Conservation (phyloP, 1,140 invertebrate genomes). For the Anastatus disparis region DNA sequence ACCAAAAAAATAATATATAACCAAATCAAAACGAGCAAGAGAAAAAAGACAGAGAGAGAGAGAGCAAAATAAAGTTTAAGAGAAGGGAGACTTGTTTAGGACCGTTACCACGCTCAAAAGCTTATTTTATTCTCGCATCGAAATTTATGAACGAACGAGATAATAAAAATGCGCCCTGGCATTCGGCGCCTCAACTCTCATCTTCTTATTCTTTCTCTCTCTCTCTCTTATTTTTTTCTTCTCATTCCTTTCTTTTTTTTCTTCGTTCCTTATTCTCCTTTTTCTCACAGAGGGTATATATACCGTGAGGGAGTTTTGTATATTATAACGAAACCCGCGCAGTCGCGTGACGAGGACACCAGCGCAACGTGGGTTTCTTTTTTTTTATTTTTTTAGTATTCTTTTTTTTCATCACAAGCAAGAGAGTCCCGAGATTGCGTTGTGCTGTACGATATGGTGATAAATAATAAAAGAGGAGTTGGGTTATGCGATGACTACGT, state of each 20-base stretch:
- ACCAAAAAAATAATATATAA: too few species aligned
- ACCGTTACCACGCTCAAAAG: constrained; percentile 39
- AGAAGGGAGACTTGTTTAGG: constrained; percentile 39
- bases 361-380: neutral
- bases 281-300: too few species aligned
- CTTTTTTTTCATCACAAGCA: constrained; percentile 8
- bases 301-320: too few species aligned
- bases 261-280: too few species aligned
- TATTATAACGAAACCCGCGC: neutral
- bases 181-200: constrained; percentile 42
- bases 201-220: neutral
- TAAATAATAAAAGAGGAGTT: constrained; percentile 29
- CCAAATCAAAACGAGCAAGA: neutral
- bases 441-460: neutral
- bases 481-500: neutral
- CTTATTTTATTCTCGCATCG: constrained; percentile 57
- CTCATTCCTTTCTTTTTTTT: too few species aligned
- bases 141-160: constrained; percentile 63
- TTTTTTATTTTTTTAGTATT: neutral
- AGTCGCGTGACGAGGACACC: neutral
- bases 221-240: too few species aligned
- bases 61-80: constrained; percentile 3
- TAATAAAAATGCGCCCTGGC: constrained; percentile 55
- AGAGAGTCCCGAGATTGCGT: neutral
- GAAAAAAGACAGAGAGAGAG: constrained; percentile 4